phyloP scores from a whole-genome alignment of 1,140 invertebrate genomes.

The Brachionus rotundiformis region DNA sequence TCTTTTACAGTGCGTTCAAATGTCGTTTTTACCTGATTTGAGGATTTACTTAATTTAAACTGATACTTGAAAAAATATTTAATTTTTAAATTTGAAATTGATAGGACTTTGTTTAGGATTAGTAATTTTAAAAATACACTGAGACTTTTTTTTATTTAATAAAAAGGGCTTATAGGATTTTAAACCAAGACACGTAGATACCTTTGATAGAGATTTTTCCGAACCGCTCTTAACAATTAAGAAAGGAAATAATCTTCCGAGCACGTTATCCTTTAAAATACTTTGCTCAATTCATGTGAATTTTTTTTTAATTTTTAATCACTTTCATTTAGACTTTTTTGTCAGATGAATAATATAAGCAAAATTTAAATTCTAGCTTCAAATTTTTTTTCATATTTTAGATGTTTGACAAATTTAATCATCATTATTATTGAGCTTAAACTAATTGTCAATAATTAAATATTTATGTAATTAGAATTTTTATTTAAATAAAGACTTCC shows the following conservation, averaged over 20 bases:
- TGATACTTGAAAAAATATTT: constrained; percentile 31
- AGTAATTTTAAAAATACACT: not conserved
- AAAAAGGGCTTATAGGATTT: not conserved
- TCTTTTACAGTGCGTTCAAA: not conserved
- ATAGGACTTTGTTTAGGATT: constrained; percentile 20
- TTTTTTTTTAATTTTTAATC: not conserved
- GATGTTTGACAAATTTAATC: not conserved
- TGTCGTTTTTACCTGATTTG: constrained; percentile 7
- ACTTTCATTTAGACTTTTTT: no score
- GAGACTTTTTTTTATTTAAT: not conserved
- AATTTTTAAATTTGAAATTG: constrained; percentile 34
- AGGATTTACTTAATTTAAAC: constrained; percentile 25
- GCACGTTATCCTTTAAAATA: not conserved
- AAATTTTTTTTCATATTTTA: not conserved
- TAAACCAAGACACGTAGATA: constrained; percentile 12
- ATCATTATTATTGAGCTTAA: not conserved
- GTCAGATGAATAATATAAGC: no score
- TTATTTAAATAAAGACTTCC: not conserved
- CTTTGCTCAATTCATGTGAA: not conserved
- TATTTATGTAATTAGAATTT: not conserved
- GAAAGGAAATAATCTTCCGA: not conserved
- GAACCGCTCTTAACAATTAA: constrained; percentile 2
- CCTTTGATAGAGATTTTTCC: not conserved
- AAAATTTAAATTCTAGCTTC: no score
- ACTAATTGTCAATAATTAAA: not conserved